Conservation (phyloP, 1,140 invertebrate species). For the Varroa destructor region DNA sequence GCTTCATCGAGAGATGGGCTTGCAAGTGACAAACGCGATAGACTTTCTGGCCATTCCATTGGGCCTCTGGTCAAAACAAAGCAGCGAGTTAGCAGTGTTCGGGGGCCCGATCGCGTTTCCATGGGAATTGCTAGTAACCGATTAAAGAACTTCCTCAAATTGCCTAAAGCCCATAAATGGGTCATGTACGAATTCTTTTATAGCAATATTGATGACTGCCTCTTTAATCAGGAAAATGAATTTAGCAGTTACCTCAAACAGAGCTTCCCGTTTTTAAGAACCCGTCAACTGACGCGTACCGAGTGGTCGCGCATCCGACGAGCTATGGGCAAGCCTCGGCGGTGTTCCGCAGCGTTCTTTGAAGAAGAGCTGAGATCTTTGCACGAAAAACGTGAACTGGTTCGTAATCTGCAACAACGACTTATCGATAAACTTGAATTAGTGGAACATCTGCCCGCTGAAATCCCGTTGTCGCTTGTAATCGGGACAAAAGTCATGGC, state of each 20-base stretch:
- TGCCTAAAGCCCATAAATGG: conserved; percentile 98
- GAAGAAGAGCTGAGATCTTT: conserved; percentile 79
- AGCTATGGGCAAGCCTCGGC: conserved; percentile 90
- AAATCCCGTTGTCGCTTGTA: conserved; percentile 87
- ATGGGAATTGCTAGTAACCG: conserved; percentile 56
- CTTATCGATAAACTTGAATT: conserved; percentile 66
- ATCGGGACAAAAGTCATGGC: conserved; percentile 93
- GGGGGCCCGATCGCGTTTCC: neutral
- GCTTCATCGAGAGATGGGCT: no score
- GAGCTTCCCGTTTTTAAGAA: conserved; percentile 81
- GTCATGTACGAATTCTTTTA: conserved; percentile 99
- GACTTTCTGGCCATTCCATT: neutral
- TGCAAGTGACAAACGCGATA: no score
- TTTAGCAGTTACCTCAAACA: conserved; percentile 86
- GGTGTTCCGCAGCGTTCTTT: conserved; percentile 67
- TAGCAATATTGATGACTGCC: conserved; percentile 82
- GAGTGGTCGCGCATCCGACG: conserved; percentile 91
- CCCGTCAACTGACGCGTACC: conserved; percentile 63
- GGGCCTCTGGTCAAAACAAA: conserved; percentile 21
- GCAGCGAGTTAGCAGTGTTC: conserved; percentile 7
- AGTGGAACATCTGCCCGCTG: conserved; percentile 78
- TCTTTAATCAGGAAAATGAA: conserved; percentile 92
- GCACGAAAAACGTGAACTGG: conserved; percentile 75
- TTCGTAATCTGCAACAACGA: conserved; percentile 81
- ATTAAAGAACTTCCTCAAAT: conserved; percentile 84